Conservation (phyloP, 2,113 vertebrate genomes). For the Chlamydotis undulata region DNA sequence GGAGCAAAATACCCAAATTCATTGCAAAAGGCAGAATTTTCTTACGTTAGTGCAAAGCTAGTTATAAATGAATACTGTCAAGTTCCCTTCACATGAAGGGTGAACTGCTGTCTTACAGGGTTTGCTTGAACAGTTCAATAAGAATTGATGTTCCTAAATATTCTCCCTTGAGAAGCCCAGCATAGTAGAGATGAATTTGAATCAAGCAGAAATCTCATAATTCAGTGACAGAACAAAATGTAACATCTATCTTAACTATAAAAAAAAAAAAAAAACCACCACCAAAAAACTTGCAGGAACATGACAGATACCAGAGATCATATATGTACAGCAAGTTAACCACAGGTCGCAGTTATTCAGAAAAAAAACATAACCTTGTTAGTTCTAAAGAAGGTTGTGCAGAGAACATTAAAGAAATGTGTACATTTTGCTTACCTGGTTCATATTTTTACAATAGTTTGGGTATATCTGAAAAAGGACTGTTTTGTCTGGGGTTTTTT, state of each 20-base stretch:
- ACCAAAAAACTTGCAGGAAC: not conserved
- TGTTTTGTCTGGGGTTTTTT: not conserved
- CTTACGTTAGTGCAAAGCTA: not conserved
- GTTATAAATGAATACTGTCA: conserved; percentile 56
- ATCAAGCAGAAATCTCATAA: not conserved
- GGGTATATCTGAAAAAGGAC: not conserved
- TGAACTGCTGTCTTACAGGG: not conserved
- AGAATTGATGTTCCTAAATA: conserved; percentile 4
- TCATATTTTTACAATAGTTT: not conserved
- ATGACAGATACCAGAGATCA: not conserved
- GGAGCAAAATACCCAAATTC: not conserved
- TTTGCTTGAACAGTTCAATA: conserved; percentile 2
- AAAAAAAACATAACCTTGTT: not conserved
- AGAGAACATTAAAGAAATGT: not conserved
- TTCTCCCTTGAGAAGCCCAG: not conserved
- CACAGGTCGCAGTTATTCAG: not conserved
- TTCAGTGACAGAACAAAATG: not conserved
- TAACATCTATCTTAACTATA: not conserved
- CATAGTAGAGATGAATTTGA: not conserved
- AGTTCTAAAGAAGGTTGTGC: not conserved
- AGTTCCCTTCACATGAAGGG: conserved; percentile 21
- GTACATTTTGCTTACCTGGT: not conserved
- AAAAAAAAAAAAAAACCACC: not conserved
- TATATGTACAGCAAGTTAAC: not conserved
- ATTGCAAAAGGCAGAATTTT: conserved; percentile 1